Percentiles rank a stretch among this genome's conserved stretches.
phyloP scores from a whole-genome alignment of 2,888 invertebrate genomes.

The Gryllus longicercus region DNA sequence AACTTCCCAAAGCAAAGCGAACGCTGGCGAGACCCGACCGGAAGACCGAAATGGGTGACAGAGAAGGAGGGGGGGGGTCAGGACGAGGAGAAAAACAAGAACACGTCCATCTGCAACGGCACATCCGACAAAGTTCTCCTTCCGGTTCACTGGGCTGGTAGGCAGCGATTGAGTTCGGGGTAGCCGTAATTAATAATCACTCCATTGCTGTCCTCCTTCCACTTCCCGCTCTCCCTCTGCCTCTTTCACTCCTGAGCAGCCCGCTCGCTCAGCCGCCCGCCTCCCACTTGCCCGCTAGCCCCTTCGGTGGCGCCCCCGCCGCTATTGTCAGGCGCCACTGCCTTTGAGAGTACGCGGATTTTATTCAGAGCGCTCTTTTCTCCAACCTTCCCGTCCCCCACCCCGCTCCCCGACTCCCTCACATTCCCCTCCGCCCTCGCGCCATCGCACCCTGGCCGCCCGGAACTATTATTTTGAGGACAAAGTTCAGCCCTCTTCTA shows the following conservation, averaged over 20 bases:
- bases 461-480: constrained; percentile 2
- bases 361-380: too few species aligned
- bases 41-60: too few species aligned
- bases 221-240: too few species aligned
- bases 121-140: not conserved
- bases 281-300: not conserved
- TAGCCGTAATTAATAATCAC: not conserved
- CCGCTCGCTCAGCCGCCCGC: not conserved
- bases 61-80: too few species aligned
- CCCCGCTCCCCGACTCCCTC: not conserved
- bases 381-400: too few species aligned
- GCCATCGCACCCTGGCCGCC: not conserved
- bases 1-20: too few species aligned
- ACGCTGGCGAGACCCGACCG: too few species aligned
- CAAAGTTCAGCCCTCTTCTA: not conserved
- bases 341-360: not conserved
- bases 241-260: not conserved
- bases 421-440: not conserved
- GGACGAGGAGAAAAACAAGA: too few species aligned
- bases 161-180: not conserved
- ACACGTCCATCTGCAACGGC: not conserved
- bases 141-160: not conserved
- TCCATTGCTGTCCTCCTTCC: too few species aligned
- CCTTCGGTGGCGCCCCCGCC: not conserved
- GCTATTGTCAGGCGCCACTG: not conserved